These are phyloP conservation scores for Acleris literana DNA, from an alignment of 2,888 invertebrate genomes.

Conservation along the genomic window DNA sequence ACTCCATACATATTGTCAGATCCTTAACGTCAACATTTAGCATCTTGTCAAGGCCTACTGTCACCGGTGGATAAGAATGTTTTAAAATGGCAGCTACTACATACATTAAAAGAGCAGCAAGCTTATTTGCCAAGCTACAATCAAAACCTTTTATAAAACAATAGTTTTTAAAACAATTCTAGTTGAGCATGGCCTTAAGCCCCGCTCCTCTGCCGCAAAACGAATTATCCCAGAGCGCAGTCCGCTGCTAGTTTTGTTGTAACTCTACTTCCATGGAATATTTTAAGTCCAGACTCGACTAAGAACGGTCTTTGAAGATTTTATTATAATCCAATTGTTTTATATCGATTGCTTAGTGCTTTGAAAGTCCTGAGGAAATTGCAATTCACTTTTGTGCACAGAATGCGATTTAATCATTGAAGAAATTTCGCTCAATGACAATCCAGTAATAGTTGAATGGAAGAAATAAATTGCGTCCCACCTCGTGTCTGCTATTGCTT, in stretches of 20 bases:
- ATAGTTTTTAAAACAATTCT: slow-evolving; percentile 4
- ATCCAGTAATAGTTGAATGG: too few relatives aligned
- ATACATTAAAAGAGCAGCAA: too few relatives aligned
- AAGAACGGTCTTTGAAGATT: slow-evolving; percentile 27
- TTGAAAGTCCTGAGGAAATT: slow-evolving; percentile 16
- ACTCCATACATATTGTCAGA: too few relatives aligned
- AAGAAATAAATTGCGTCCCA: too few relatives aligned
- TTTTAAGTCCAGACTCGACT: slow-evolving; percentile 26
- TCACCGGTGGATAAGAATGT: too few relatives aligned
- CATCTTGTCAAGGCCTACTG: too few relatives aligned
- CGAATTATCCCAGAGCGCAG: slow-evolving; percentile 25
- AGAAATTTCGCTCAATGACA: too few relatives aligned
- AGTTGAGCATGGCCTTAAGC: slow-evolving; percentile 17
- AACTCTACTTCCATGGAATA: slow-evolving; percentile 29
- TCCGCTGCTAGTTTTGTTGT: slow-evolving; percentile 24
- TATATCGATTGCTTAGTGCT: slow-evolving; percentile 29
- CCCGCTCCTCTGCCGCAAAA: slow-evolving; percentile 7
- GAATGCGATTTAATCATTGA: slow-evolving; percentile 7
- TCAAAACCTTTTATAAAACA: neutral
- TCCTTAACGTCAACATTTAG: too few relatives aligned
- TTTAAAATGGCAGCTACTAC: too few relatives aligned
- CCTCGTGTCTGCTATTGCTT: too few relatives aligned
- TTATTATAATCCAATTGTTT: slow-evolving; percentile 29
- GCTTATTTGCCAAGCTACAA: neutral
- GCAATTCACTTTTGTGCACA: slow-evolving; percentile 13